phyloP scores from a whole-genome alignment of 1,140 invertebrate species.

The Trialeurodes vaporariorum region DNA sequence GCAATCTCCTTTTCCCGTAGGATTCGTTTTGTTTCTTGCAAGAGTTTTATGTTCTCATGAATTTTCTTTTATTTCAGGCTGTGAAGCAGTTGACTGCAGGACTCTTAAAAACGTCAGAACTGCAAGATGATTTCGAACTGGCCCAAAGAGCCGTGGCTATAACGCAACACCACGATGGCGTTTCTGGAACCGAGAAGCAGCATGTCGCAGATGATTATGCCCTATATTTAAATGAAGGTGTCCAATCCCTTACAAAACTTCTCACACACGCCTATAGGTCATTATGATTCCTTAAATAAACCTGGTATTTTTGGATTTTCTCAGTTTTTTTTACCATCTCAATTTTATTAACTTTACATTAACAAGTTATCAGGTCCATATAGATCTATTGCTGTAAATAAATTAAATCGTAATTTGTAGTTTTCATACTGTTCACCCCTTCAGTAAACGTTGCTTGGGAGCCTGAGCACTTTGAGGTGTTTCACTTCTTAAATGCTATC shows the following conservation, averaged over 20 bases:
- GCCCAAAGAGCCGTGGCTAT: slow-evolving; percentile 51
- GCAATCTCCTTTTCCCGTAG: no score
- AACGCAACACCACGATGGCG: slow-evolving; percentile 85
- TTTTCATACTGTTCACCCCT: no score
- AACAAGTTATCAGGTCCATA: no score
- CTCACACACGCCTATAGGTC: slow-evolving; percentile 21
- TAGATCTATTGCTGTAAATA: no score
- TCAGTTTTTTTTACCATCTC: neutral
- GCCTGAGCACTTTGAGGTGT: no score
- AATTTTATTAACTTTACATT: no score
- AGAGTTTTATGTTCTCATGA: no score
- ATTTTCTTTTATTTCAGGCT: slow-evolving; percentile 21
- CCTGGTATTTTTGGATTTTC: neutral
- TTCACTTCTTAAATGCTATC: no score
- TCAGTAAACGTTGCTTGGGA: no score
- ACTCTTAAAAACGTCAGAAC: slow-evolving; percentile 10
- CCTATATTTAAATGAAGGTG: slow-evolving; percentile 47
- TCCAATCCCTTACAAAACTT: slow-evolving; percentile 28
- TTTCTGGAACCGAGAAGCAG: slow-evolving; percentile 86
- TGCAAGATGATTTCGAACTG: slow-evolving; percentile 28
- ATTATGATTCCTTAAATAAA: neutral
- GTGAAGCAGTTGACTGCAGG: slow-evolving; percentile 18
- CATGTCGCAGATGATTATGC: slow-evolving; percentile 80
- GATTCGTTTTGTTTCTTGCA: no score
- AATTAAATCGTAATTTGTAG: no score